A percentile compares a stretch with the other conserved stretches of the same genome.
Conservation (phyloP, 2,797 vertebrate genomes). For the Trematomus bernacchii region DNA sequence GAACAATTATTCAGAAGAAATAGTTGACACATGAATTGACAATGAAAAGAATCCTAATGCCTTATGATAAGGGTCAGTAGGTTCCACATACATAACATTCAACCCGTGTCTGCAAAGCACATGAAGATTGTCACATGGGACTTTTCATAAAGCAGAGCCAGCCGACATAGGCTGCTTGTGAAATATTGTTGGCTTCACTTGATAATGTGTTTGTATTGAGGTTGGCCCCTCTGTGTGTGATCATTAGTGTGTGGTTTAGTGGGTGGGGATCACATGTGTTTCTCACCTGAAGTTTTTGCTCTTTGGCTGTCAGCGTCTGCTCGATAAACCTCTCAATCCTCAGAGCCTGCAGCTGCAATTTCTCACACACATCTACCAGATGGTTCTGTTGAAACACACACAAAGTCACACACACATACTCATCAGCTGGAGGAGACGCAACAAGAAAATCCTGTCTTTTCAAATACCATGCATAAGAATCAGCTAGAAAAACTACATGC, state of each 20-base stretch:
- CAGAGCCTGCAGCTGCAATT: slow-evolving; percentile 91
- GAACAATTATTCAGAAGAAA: background rate
- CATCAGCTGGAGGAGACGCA: slow-evolving; percentile 50
- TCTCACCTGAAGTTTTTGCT: slow-evolving; percentile 88
- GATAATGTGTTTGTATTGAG: background rate
- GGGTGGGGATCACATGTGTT: slow-evolving; percentile 16
- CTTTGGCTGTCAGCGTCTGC: slow-evolving; percentile 88
- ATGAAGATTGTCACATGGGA: background rate
- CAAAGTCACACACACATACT: slow-evolving; percentile 13
- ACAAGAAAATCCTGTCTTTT: slow-evolving; percentile 78
- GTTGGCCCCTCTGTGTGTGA: background rate
- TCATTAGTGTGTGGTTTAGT: slow-evolving; percentile 10
- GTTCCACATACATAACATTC: background rate
- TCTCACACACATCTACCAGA: slow-evolving; percentile 94
- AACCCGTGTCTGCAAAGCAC: background rate
- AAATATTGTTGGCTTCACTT: slow-evolving; percentile 16
- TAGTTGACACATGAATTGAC: background rate
- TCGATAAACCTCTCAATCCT: slow-evolving; percentile 89
- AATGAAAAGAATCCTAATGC: background rate
- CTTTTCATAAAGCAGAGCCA: background rate
- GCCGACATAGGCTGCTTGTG: slow-evolving; percentile 4
- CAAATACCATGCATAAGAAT: slow-evolving; percentile 45
- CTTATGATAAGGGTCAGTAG: background rate
- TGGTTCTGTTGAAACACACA: slow-evolving; percentile 85
- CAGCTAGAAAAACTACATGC: slow-evolving; percentile 14